Conservation (phyloP, 2,888 invertebrate species). For the Dryobota labecula region DNA sequence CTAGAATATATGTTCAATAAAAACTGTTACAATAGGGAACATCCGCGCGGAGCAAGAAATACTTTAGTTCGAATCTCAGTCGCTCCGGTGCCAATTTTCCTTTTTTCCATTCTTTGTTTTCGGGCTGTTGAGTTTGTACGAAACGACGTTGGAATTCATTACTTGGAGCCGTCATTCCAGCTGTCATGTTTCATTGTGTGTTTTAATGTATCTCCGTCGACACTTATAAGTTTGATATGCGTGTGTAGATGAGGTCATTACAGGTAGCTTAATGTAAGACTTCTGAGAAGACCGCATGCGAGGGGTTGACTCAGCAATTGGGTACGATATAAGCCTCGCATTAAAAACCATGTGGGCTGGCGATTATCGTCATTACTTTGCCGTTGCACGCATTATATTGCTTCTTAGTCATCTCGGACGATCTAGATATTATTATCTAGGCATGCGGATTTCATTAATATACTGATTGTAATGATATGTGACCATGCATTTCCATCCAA, state of each 20-base stretch:
- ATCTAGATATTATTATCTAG: constrained; percentile 24
- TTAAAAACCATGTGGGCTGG: constrained; percentile 40
- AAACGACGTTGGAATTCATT: constrained; percentile 76
- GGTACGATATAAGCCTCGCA: constrained; percentile 23
- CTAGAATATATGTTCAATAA: constrained; percentile 73
- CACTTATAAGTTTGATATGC: constrained; percentile 27
- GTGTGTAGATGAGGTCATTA: constrained; percentile 46
- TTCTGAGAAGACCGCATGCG: constrained; percentile 52
- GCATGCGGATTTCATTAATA: constrained; percentile 25
- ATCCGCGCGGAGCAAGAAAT: constrained; percentile 67
- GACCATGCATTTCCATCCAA: constrained; percentile 13
- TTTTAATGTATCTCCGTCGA: constrained; percentile 43
- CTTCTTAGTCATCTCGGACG: constrained; percentile 36
- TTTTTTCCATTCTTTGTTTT: constrained; percentile 79
- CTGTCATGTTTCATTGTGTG: constrained; percentile 51
- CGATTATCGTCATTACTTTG: constrained; percentile 53
- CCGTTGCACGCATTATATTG: constrained; percentile 43
- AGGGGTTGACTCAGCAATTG: constrained; percentile 51
- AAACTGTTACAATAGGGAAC: constrained; percentile 68
- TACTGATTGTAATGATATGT: constrained; percentile 15
- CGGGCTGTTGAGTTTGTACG: constrained; percentile 75
- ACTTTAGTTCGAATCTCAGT: constrained; percentile 76
- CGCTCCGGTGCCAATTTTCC: constrained; percentile 80
- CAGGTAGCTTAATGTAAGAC: constrained; percentile 50
- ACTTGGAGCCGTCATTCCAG: constrained; percentile 60